phyloP scores from a whole-genome alignment of 2,797 vertebrate genomes.

The Argyrosomus regius region DNA sequence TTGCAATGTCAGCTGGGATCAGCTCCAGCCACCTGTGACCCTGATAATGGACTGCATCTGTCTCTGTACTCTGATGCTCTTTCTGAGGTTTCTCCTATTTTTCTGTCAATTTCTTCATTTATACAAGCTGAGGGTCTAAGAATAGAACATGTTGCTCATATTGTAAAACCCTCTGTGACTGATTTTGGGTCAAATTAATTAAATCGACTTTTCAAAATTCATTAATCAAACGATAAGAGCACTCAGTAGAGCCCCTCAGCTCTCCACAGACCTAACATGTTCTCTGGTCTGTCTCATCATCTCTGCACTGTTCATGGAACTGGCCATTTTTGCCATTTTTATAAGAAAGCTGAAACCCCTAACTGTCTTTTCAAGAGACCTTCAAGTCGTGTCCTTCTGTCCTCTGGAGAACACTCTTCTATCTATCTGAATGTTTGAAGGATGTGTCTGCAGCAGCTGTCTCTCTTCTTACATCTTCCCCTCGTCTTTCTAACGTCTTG shows the following conservation, averaged over 20 bases:
- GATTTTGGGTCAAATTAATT: neutral
- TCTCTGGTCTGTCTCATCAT: neutral
- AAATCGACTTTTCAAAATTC: neutral
- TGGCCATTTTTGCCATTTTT: conserved; percentile 34
- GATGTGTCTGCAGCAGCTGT: conserved; percentile 1
- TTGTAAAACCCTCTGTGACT: neutral
- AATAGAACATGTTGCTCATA: neutral
- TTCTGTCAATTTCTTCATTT: neutral
- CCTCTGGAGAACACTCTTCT: conserved; percentile 5
- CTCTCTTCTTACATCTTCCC: conserved; percentile 4
- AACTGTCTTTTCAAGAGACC: conserved; percentile 46
- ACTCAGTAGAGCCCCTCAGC: neutral
- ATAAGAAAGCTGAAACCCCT: conserved; percentile 12
- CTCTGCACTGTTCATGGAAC: neutral
- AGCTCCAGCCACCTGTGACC: too few relatives aligned
- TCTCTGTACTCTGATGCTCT: neutral
- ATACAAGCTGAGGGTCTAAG: too few relatives aligned
- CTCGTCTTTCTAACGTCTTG: conserved; percentile 8
- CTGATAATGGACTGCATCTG: neutral
- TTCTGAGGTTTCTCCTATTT: too few relatives aligned
- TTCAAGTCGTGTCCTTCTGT: conserved; percentile 25
- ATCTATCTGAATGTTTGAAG: neutral
- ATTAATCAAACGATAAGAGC: neutral
- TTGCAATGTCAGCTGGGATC: too few relatives aligned
- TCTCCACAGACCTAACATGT: conserved; percentile 1